Conservation (phyloP, 2,888 invertebrate species). For the Drosophila lutescens region DNA sequence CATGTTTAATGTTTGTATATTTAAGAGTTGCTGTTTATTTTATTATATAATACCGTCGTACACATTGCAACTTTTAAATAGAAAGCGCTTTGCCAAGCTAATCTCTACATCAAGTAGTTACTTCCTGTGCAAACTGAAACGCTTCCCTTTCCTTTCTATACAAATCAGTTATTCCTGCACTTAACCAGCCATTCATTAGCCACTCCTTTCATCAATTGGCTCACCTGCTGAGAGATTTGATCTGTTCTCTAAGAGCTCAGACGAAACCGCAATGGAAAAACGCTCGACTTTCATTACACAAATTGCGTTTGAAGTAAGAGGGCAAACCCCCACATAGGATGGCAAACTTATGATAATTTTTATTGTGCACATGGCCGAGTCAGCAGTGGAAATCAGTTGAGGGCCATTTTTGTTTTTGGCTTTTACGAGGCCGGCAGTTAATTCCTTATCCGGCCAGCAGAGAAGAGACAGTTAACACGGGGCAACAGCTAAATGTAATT, state of each 20-base stretch:
- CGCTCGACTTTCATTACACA: conserved; percentile 62
- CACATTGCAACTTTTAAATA: neutral
- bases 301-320: conserved; percentile 44
- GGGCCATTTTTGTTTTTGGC: conserved; percentile 32
- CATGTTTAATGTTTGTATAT: too few relatives aligned
- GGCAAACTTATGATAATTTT: conserved; percentile 64
- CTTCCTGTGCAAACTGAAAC: neutral
- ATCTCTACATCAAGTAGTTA: neutral
- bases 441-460: conserved; percentile 55
- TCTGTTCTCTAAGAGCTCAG: conserved; percentile 1
- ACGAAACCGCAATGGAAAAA: conserved; percentile 1
- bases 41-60: too few relatives aligned
- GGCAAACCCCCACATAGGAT: neutral
- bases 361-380: conserved; percentile 32
- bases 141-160: neutral
- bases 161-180: conserved; percentile 9
- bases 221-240: conserved; percentile 45
- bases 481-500: conserved; percentile 70
- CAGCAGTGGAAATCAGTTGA: conserved; percentile 27
- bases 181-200: conserved; percentile 21
- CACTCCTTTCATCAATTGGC: conserved; percentile 27
- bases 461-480: conserved; percentile 52
- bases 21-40: too few relatives aligned
- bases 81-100: neutral
- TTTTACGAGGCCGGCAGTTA: conserved; percentile 57